Evolutionary conservation across 2,888 invertebrate genomes (phyloP).

Genomic region (Clistopyga incitator): DNA sequence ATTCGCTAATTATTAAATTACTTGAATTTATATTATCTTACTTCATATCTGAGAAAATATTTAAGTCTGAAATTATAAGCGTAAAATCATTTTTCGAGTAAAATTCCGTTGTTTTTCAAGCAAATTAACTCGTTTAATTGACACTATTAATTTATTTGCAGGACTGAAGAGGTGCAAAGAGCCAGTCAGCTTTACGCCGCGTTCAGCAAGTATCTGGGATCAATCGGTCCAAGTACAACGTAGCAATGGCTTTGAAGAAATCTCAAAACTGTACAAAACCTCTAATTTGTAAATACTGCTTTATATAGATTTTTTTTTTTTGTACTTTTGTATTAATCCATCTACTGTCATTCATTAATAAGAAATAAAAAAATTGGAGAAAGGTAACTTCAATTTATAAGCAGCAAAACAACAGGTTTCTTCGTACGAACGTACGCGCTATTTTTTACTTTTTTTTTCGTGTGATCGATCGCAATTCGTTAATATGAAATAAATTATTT

Average conservation of each 20-base stretch:
- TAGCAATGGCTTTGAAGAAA: conserved; percentile 48
- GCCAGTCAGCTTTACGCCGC: conserved; percentile 80
- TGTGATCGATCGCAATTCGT: conserved; percentile 6
- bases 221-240: conserved; percentile 72
- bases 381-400: background rate
- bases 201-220: conserved; percentile 78
- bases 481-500: conserved; percentile 33
- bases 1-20: background rate
- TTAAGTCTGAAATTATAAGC: no score
- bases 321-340: conserved; percentile 5
- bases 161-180: conserved; percentile 80
- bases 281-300: conserved; percentile 63
- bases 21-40: background rate
- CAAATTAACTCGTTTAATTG: background rate
- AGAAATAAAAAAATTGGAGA: conserved; percentile 12
- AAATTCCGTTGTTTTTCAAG: background rate
- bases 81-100: no score
- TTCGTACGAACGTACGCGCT: no score
- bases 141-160: conserved; percentile 66
- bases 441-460: background rate
- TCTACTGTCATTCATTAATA: conserved; percentile 17
- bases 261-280: conserved; percentile 22
- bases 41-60: no score
- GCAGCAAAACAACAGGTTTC: no score
- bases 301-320: conserved; percentile 39